These are phyloP conservation scores for Caenorhabditis becei DNA, from an alignment of 2,888 invertebrate genomes.

Conservation along the genomic window DNA sequence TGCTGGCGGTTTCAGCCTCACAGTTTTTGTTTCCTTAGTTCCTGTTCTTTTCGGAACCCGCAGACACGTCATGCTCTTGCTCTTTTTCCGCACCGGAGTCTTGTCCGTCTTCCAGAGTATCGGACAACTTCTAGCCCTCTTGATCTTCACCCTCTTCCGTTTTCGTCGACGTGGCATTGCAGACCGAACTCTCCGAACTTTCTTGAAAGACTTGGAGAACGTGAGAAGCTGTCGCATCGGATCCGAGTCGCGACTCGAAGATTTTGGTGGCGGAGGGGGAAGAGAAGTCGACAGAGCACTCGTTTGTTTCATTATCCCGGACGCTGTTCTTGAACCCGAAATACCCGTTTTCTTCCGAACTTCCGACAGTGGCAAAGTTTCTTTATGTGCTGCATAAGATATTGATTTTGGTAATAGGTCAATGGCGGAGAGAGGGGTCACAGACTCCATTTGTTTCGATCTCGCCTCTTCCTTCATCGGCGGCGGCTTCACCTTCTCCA, in stretches of 20 bases:
- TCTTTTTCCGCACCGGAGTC: conserved; percentile 48
- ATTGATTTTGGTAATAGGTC: conserved; percentile 27
- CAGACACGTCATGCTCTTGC: conserved; percentile 43
- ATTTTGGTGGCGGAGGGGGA: conserved; percentile 13
- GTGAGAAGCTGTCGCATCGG: conserved; percentile 69
- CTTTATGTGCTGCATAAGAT: conserved; percentile 16
- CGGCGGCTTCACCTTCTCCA: conserved; percentile 38
- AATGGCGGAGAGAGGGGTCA: background rate
- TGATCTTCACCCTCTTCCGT: conserved; percentile 61
- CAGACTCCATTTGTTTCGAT: background rate
- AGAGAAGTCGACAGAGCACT: background rate
- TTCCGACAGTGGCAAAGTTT: conserved; percentile 5
- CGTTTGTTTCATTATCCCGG: conserved; percentile 5
- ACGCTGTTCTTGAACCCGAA: conserved; percentile 9
- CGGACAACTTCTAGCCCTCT: conserved; percentile 56
- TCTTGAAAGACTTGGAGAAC: conserved; percentile 81
- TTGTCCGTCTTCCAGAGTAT: conserved; percentile 39
- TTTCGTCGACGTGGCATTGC: conserved; percentile 67
- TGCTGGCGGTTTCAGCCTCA: conserved; percentile 32
- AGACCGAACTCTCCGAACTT: conserved; percentile 70
- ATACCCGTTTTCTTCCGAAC: conserved; percentile 22
- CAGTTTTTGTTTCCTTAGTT: conserved; percentile 21
- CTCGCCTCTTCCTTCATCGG: conserved; percentile 14
- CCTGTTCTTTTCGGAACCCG: conserved; percentile 46
- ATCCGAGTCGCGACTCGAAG: conserved; percentile 21